Evolutionary conservation across 2,113 vertebrate species (phyloP).

Genomic region (Tringa solitaria): DNA sequence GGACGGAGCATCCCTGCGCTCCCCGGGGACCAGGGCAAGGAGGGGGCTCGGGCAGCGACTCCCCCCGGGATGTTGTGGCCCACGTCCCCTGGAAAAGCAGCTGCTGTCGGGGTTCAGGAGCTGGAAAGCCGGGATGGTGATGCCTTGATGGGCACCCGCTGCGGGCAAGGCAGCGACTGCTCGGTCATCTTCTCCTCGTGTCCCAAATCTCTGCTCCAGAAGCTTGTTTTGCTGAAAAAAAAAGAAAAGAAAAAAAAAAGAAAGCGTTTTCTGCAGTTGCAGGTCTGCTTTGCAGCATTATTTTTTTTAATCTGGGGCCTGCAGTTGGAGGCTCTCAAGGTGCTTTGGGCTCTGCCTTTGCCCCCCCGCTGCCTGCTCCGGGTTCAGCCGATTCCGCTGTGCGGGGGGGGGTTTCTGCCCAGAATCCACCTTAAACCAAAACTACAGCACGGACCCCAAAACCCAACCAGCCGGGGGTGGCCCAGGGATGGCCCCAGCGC

Average conservation of each 20-base stretch:
- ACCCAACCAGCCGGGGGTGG: fast-evolving
- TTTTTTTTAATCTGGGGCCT: background rate
- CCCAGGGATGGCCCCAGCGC: background rate
- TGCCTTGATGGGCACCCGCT: background rate
- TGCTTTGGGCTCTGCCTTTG: background rate
- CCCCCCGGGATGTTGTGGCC: fast-evolving
- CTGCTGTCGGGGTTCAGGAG: background rate
- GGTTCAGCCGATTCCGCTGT: background rate
- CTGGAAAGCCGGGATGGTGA: fast-evolving
- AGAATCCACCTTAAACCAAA: fast-evolving
- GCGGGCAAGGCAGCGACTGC: background rate
- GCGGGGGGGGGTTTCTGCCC: background rate
- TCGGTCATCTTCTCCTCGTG: fast-evolving
- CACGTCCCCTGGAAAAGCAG: background rate
- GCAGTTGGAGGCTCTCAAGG: fast-evolving
- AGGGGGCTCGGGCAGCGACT: background rate
- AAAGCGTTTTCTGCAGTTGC: background rate
- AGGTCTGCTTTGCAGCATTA: background rate
- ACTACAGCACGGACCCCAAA: background rate
- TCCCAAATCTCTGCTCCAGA: background rate
- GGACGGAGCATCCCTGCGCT: background rate
- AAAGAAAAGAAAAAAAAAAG: background rate
- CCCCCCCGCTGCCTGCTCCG: fast-evolving
- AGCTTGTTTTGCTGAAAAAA: background rate
- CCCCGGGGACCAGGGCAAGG: fast-evolving